Base-by-base conservation (phyloP, 2,888 invertebrate species). In the Brachyptera putata region DNA sequence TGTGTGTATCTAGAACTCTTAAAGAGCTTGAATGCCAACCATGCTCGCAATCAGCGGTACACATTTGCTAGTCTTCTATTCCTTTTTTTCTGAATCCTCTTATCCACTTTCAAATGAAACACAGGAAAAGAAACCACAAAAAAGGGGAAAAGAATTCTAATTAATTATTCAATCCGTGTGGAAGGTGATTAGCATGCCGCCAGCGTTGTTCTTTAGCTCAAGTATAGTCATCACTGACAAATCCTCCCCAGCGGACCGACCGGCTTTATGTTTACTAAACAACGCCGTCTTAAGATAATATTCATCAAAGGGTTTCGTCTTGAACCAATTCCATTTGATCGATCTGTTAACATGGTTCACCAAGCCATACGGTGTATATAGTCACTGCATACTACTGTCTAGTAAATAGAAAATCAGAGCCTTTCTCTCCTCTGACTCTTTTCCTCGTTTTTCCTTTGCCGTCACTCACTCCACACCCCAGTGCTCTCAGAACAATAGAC, bases 401-500 rank as follows among this genome's bases (percentile, higher is more conserved):
- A 30, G 25, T 24, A 53, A 53, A 53, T 34, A 53, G 30, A 53
- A 53, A 53, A 53, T 53, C 53, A 18, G 34, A 53, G 34, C 13
- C 34, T 46, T 39, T 56, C 56, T 56, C 46, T 56, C 55, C 16
- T n/a, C n/a, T n/a, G n/a, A n/a, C 24, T 34, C 59, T 41, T 56
- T 49, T 48, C 49, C 56, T 48, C 56, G 49, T 48, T 49, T 60
- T 56, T 56, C 60, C 60, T 49, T 60, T 56, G 48, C 46, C 46
- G 53, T 53, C 55, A 53, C 36, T 55, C 60, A 39, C 58, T 56
- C 57, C 60, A 39, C 55, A 55, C 77, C 79, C 79, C 79, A 77
- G 80, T 79, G 79, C 79, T 79, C 78, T 77, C 77, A 79, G 83
- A 84, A 85, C 84, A 85, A 85, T 85, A 80, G 83, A 79, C 80